Percentiles rank a stretch among this genome's conserved stretches.
phyloP scores from a whole-genome alignment of 2,888 invertebrate species.

The Rhogogaster chlorosoma region DNA sequence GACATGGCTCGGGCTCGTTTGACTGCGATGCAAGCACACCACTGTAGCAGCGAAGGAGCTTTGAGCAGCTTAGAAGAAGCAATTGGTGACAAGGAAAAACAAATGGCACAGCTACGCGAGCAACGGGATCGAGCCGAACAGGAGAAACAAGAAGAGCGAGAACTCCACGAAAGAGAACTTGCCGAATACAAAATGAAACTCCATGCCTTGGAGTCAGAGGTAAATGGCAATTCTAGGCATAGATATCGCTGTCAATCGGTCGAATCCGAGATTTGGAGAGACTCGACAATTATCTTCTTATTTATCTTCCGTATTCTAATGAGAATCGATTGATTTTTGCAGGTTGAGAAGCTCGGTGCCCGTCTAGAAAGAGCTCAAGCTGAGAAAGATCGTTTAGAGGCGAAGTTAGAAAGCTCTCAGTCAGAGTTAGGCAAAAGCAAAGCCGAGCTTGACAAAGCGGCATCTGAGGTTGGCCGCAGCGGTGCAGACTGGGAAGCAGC shows the following conservation, averaged over 20 bases:
- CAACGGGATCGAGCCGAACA: conserved; percentile 97
- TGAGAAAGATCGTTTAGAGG: conserved; percentile 94
- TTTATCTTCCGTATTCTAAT: background rate
- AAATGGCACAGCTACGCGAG: conserved; percentile 95
- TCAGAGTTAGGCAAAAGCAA: conserved; percentile 96
- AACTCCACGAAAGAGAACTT: conserved; percentile 94
- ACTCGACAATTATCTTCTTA: background rate
- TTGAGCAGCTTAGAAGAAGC: conserved; percentile 96
- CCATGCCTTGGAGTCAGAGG: conserved; percentile 93
- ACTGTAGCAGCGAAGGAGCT: conserved; percentile 95
- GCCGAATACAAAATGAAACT: conserved; percentile 97
- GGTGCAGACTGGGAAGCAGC: conserved; percentile 94
- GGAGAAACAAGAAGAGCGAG: conserved; percentile 97
- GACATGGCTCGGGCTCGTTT: conserved; percentile 95
- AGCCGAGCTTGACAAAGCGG: conserved; percentile 95
- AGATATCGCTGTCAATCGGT: background rate
- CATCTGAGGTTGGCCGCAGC: conserved; percentile 92
- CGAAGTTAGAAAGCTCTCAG: conserved; percentile 94
- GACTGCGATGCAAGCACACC: conserved; percentile 96
- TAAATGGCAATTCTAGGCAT: conserved; percentile 58
- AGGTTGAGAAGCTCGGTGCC: conserved; percentile 91
- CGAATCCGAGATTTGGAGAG: background rate
- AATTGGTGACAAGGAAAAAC: conserved; percentile 97
- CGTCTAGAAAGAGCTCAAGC: conserved; percentile 93
- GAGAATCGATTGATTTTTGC: background rate